Base-by-base conservation (phyloP, 2,797 vertebrate genomes). In the Ptychadena robeensis region DNA sequence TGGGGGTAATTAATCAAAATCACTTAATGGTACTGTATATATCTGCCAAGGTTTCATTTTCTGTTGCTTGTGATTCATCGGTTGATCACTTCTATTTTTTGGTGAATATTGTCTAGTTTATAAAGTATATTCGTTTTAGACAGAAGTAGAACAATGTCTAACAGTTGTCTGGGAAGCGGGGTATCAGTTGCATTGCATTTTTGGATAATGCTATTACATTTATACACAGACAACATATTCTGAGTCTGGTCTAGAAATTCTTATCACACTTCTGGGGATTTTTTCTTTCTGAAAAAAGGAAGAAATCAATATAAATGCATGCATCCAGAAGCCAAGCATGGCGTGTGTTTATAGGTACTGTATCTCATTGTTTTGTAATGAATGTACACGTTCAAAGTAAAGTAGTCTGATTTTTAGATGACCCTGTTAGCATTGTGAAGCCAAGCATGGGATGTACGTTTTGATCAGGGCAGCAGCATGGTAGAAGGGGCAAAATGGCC, bases 261-360 rank as follows among this genome's bases (percentile, higher is more conserved):
- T 77, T 77, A 18, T 66, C 38, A 12, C 28, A 65, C 61, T 65
- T 27, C 30, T 76, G 64, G n/a, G n/a, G n/a, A n/a, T n/a, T n/a
- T n/a, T 38, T 77, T 77, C 7, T 37, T 79, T 48, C 77, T 70
- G 77, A 79, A 69, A 79, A 12, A 31, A 48, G 66, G 27, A 12
- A 61, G 8, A 79, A 79, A 70, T 79, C 77, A 79, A 69, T 79
- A 70, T 79, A 35, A 79, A 79, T 79, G 77, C 66, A 69, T 69
- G 48, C 37, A 70, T 69, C 59, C 44, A 31, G 65, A 61, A 28
- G 31, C 44, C 59, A 5, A 3, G 63, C 30, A 76, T 30, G 27
- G 18, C 18, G n/a, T 32, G 28, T 69, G 66, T 79, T 68, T 79
- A 70, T 70, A 59, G 5, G n/a, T 57, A 61, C 66, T 70, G 68